Evolutionary conservation across 2,113 vertebrate genomes (phyloP).

Genomic region (Petaurus breviceps): DNA sequence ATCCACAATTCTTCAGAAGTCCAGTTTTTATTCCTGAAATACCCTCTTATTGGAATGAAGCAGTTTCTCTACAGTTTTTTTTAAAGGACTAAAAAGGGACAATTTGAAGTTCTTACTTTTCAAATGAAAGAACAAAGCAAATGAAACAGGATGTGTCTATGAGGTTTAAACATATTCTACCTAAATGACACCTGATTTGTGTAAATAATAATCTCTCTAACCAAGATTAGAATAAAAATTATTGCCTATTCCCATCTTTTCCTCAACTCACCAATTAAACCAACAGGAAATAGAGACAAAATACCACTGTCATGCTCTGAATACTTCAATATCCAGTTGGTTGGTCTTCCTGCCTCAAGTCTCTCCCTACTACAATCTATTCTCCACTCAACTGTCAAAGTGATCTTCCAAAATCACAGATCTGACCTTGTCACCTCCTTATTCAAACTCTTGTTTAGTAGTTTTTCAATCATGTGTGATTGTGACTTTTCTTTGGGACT

Average conservation of each 20-base stretch:
- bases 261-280: not conserved
- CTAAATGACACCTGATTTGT: not conserved
- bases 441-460: not conserved
- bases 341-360: not conserved
- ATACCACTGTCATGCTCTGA: not conserved
- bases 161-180: not conserved
- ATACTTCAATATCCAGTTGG: not conserved
- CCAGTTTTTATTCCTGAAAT: not conserved
- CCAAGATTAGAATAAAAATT: not conserved
- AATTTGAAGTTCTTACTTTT: constrained; percentile 26
- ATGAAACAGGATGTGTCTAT: not conserved
- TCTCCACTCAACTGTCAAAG: not conserved
- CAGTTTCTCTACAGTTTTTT: constrained; percentile 8
- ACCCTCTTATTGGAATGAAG: not conserved
- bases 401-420: not conserved
- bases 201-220: not conserved
- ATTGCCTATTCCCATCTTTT: not conserved
- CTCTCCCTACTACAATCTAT: not conserved
- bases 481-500: too few relatives aligned
- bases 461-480: not conserved
- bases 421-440: not conserved
- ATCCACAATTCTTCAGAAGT: not conserved
- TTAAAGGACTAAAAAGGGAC: not conserved
- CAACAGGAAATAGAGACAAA: not conserved
- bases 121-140: constrained; percentile 19